Percentiles rank a stretch among this genome's conserved stretches.
Evolutionary conservation across 2,113 vertebrate genomes (phyloP).

Genomic region (Sphyrna mokarran): DNA sequence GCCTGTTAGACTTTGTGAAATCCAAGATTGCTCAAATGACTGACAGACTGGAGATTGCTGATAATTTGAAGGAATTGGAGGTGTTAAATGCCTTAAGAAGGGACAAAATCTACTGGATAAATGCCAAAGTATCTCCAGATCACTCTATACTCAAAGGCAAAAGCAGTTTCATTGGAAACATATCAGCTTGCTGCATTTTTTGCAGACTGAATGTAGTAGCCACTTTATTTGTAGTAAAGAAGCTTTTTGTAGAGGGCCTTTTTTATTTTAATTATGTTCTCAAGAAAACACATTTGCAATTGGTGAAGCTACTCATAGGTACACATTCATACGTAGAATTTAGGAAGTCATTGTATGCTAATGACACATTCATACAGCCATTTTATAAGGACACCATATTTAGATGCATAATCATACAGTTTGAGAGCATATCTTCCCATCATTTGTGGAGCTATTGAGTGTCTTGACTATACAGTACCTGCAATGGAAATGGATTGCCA

Average conservation of each 20-base stretch:
- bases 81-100: conserved; percentile 98
- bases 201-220: conserved; percentile 75
- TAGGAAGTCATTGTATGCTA: neutral
- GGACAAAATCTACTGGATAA: conserved; percentile 85
- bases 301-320: neutral
- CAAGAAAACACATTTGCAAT: neutral
- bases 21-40: conserved; percentile 81
- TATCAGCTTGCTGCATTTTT: conserved; percentile 88
- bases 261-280: neutral
- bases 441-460: neutral
- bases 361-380: neutral
- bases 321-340: neutral
- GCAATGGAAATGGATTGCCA: neutral
- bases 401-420: neutral
- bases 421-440: neutral
- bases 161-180: conserved; percentile 87
- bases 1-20: conserved; percentile 70
- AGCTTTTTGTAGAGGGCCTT: neutral
- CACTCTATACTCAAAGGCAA: conserved; percentile 83
- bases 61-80: conserved; percentile 98
- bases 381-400: neutral
- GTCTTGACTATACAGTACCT: neutral
- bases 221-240: conserved; percentile 69
- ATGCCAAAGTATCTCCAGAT: conserved; percentile 97
- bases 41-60: conserved; percentile 92